Evolutionary conservation across 2,113 vertebrate genomes (phyloP), one percentile per base, ranked within the genome.

Genomic region (Thalassoma bifasciatum): DNA sequence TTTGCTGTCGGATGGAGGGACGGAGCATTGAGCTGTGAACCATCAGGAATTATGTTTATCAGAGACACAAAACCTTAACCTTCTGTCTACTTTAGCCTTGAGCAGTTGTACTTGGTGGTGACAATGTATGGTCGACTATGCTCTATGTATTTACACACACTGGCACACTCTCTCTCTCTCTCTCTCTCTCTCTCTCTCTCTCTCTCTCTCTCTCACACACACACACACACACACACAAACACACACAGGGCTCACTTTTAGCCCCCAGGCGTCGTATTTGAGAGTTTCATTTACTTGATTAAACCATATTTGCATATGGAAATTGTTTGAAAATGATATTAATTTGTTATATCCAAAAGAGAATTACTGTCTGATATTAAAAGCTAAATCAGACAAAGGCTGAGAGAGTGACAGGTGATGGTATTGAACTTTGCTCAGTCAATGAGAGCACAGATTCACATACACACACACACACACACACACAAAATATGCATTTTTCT

Each of bases 291-390:
- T 94, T 91, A 89, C 87, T 92, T 94, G 91, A 94, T 94, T 93
- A 93, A 93, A 93, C 87, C 80, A 83, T 93, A 94, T 94, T 94
- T 95, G 92, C 93, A 93, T 94, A 94, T 93, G 91, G 90, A 93
- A 90, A 94, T 94, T 88, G 79, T 92, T 84, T 89, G 86, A 91
- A 92, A 92, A 91, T 90, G 42, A 84, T 91, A 92, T 94, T 93
- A 89, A 92, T 93, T 93, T 93, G 90, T 90, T 86, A 85, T 83
- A 93, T 91, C 88, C 89, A 89, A 93, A 91, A 85, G 86, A 92
- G 84, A 93, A 89, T 90, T 86, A 85, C 87, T 84, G 89, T 81
- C 84, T 78, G 68, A 85, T 85, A 93, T 92, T 83, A 89, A 90
- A 47, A 91, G 83, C 77, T 69, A 81, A 86, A 91, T 86, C 71